A percentile compares a stretch with the other conserved stretches of the same genome.
These are phyloP conservation scores for Seriola rivoliana DNA, from an alignment of 2,113 vertebrate genomes.

Conservation along the genomic window DNA sequence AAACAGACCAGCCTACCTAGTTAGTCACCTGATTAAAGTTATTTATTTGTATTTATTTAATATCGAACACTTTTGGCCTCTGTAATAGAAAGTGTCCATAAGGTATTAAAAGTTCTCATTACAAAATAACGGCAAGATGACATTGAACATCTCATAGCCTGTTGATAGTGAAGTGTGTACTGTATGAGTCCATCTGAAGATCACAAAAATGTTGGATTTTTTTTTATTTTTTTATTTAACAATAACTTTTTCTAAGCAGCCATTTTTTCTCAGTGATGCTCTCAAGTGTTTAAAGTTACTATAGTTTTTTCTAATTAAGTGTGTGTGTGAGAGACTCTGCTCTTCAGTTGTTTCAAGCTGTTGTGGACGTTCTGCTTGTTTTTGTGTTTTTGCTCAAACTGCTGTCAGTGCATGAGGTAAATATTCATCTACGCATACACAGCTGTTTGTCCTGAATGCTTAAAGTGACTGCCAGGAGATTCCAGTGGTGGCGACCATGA, in stretches of 20 bases:
- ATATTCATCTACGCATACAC: conserved; percentile 44
- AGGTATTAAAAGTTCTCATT: neutral
- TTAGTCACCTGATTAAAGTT: neutral
- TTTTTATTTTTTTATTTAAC: neutral
- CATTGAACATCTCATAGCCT: neutral
- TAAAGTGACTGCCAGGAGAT: neutral
- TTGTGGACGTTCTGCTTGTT: conserved; percentile 15
- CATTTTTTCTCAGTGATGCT: neutral
- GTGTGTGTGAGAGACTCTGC: conserved; percentile 1
- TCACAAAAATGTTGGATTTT: neutral
- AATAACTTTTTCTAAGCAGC: neutral
- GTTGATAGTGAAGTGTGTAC: neutral
- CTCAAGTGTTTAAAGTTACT: neutral
- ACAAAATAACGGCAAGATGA: neutral
- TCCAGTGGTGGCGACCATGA: neutral
- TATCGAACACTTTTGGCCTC: neutral
- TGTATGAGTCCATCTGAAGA: neutral
- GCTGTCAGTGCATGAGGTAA: conserved; percentile 27
- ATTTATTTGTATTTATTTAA: neutral
- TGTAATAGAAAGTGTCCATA: neutral
- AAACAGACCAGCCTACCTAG: neutral
- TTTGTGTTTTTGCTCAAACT: conserved; percentile 12
- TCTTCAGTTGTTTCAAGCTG: conserved; percentile 1
- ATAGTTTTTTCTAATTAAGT: neutral
- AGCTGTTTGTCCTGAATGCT: conserved; percentile 6